Conservation (phyloP, 2,113 vertebrate species). For the Eonycteris spelaea region DNA sequence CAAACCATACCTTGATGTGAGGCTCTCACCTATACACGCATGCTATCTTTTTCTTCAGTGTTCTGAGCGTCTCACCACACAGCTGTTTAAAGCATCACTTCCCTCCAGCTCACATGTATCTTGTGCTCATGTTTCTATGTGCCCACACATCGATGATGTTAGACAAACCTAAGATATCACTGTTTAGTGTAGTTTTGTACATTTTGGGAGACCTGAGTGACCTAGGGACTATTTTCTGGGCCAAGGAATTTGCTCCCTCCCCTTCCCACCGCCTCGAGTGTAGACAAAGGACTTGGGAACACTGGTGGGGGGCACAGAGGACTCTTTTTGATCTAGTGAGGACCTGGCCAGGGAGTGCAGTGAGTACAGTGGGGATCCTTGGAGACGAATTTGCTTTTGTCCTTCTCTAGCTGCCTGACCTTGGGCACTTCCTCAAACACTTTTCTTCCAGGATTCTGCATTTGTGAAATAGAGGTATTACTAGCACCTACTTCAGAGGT, state of each 20-base stretch:
- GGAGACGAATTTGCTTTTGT: neutral
- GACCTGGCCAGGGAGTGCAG: neutral
- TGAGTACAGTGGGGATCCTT: neutral
- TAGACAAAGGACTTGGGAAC: neutral
- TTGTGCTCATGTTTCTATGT: neutral
- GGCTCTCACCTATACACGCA: neutral
- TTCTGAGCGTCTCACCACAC: neutral
- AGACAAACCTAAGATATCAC: neutral
- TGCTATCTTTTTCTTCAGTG: neutral
- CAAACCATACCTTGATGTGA: neutral
- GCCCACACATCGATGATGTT: neutral
- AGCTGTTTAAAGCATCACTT: neutral
- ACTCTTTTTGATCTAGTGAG: neutral
- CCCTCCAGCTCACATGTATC: neutral
- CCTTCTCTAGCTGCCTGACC: neutral
- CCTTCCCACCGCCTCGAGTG: neutral
- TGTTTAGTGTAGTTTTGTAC: neutral
- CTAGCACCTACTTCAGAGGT: neutral
- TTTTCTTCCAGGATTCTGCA: neutral
- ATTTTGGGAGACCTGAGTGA: neutral
- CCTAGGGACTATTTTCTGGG: neutral
- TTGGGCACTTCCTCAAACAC: neutral
- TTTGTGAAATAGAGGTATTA: neutral
- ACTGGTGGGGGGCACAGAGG: neutral
- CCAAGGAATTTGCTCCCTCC: neutral